Evolutionary conservation across 2,113 vertebrate species (phyloP).

Genomic region (Salvator merianae): DNA sequence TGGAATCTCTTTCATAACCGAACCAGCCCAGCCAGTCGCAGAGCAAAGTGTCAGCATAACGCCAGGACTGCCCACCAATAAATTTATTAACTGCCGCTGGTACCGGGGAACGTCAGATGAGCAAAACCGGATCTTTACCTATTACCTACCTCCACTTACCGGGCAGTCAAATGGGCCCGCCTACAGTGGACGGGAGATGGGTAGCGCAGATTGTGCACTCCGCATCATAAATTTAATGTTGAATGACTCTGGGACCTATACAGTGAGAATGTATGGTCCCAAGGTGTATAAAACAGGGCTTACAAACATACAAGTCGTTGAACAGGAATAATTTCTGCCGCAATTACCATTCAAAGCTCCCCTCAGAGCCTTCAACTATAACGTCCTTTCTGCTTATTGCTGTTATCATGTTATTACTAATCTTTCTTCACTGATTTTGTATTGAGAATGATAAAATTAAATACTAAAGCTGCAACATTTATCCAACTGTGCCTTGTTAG

Average conservation of each 20-base stretch:
- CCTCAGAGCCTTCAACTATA: not conserved
- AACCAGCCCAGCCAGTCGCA: not conserved
- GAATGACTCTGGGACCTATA: not conserved
- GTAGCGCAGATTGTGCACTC: not conserved
- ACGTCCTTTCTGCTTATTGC: not conserved
- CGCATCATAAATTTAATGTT: not conserved
- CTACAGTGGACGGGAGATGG: not conserved
- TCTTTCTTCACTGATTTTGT: not conserved
- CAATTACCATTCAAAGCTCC: not conserved
- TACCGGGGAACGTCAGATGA: not conserved
- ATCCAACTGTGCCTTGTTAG: not conserved
- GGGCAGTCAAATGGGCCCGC: not conserved
- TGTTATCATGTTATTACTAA: not conserved
- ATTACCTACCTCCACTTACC: not conserved
- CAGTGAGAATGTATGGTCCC: not conserved
- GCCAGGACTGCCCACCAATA: not conserved
- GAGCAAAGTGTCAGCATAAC: not conserved
- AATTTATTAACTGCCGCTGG: not conserved
- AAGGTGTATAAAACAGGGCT: rapidly evolving
- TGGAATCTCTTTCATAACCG: not conserved
- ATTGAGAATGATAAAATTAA: not conserved
- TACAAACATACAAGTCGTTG: not conserved
- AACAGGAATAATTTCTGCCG: not conserved
- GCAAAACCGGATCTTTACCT: not conserved
- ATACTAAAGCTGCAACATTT: not conserved